phyloP scores from a whole-genome alignment of 1,140 invertebrate species.

The Kradibia gibbosae region DNA sequence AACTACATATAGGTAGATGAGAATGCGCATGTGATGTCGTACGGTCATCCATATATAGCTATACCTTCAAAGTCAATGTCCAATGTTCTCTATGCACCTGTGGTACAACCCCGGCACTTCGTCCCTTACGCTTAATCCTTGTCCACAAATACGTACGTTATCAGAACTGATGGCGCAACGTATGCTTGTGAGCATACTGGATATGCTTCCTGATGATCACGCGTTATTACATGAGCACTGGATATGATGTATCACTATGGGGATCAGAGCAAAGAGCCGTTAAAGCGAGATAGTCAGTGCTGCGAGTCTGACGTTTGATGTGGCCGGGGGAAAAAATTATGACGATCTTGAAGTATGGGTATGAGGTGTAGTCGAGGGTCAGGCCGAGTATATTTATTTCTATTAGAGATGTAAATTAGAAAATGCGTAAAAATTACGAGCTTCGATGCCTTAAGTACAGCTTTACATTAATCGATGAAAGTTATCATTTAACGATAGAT shows the following conservation, averaged over 20 bases:
- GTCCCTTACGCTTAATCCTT: background rate
- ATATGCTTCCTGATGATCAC: conserved; percentile 38
- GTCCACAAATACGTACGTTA: background rate
- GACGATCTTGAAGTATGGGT: background rate
- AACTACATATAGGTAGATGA: conserved; percentile 48
- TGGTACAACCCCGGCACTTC: background rate
- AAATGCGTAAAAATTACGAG: background rate
- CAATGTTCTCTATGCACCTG: background rate
- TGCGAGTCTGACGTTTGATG: background rate
- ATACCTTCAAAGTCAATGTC: background rate
- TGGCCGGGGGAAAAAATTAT: conserved; percentile 17
- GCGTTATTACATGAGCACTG: conserved; percentile 30
- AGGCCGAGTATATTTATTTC: background rate
- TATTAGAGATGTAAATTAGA: conserved; percentile 28
- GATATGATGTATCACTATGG: conserved; percentile 40
- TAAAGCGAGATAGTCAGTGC: background rate
- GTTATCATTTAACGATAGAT: too few species aligned
- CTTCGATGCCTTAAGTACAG: too few species aligned
- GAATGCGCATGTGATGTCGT: conserved; percentile 17
- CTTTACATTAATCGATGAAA: too few species aligned
- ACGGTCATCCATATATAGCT: conserved; percentile 19
- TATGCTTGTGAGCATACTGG: conserved; percentile 21
- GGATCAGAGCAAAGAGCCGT: conserved; percentile 1
- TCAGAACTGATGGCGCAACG: background rate
- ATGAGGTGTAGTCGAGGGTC: background rate